These are phyloP conservation scores for Alosa alosa DNA, from an alignment of 2,113 vertebrate species.

Conservation along the genomic window DNA sequence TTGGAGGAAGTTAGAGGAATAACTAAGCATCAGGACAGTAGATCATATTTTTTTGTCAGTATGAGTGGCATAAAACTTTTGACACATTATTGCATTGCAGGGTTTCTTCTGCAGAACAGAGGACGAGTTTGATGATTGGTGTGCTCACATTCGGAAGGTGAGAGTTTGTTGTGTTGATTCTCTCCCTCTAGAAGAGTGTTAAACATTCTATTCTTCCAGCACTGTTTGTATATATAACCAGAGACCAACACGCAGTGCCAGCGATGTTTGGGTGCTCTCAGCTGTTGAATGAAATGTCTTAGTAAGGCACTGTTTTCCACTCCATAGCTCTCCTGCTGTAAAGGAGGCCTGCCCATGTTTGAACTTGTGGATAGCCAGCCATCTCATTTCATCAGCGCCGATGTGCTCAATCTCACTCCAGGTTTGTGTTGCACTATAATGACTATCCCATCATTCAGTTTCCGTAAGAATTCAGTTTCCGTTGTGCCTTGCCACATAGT, in stretches of 20 bases:
- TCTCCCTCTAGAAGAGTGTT: not conserved
- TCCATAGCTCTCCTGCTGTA: slow-evolving; percentile 82
- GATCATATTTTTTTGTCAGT: not conserved
- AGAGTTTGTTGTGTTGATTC: slow-evolving; percentile 33
- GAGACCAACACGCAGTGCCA: not conserved
- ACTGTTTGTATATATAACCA: not conserved
- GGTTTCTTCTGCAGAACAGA: slow-evolving; percentile 95
- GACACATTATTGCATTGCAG: slow-evolving; percentile 60
- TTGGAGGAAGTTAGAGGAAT: not conserved
- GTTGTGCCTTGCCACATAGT: too few species aligned
- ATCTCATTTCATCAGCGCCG: slow-evolving; percentile 84
- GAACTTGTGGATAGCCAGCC: slow-evolving; percentile 93
- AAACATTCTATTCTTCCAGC: not conserved
- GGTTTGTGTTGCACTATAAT: slow-evolving; percentile 64
- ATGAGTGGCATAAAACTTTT: not conserved
- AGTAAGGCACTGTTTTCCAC: not conserved
- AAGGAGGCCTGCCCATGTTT: slow-evolving; percentile 90
- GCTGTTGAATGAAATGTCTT: not conserved
- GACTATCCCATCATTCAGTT: not conserved
- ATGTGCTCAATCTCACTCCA: slow-evolving; percentile 89
- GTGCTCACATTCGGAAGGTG: slow-evolving; percentile 90
- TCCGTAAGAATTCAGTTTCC: not conserved
- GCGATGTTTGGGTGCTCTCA: not conserved
- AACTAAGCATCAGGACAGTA: not conserved
- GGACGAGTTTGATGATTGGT: slow-evolving; percentile 94